Conservation (phyloP, 2,797 vertebrate genomes). For the Poeciliopsis presidionis region DNA sequence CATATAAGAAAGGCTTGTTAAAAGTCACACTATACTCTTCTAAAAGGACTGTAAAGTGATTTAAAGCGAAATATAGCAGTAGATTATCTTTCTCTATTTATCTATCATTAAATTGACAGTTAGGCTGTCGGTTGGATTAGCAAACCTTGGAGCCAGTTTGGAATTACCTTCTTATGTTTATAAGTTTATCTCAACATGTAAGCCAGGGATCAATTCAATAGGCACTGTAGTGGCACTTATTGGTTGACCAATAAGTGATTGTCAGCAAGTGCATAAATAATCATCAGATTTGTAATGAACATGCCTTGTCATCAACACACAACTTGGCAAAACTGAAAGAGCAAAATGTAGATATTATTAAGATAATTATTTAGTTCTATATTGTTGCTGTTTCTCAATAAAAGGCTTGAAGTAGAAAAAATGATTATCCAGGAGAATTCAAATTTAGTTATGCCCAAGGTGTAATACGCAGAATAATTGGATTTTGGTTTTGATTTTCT, state of each 20-base stretch:
- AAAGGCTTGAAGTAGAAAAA: not conserved
- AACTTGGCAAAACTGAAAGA: not conserved
- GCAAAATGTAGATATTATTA: not conserved
- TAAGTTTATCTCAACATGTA: not conserved
- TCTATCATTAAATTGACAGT: not conserved
- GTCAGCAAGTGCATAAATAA: not conserved
- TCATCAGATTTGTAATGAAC: not conserved
- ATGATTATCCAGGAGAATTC: not conserved
- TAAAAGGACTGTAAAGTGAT: not conserved
- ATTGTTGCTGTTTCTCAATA: not conserved
- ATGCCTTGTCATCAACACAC: not conserved
- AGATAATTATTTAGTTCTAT: not conserved
- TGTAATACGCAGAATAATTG: not conserved
- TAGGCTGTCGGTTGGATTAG: not conserved
- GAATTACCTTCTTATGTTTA: not conserved
- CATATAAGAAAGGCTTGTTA: not conserved
- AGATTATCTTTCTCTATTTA: not conserved
- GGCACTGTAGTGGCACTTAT: not conserved
- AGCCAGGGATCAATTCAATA: not conserved
- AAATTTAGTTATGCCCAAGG: not conserved
- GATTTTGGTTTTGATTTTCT: not conserved
- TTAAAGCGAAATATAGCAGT: not conserved
- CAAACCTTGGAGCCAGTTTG: not conserved
- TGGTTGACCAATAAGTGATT: not conserved
- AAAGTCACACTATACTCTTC: not conserved